Evolutionary conservation across 2,113 vertebrate species (phyloP).

Genomic region (Chrysemys picta): DNA sequence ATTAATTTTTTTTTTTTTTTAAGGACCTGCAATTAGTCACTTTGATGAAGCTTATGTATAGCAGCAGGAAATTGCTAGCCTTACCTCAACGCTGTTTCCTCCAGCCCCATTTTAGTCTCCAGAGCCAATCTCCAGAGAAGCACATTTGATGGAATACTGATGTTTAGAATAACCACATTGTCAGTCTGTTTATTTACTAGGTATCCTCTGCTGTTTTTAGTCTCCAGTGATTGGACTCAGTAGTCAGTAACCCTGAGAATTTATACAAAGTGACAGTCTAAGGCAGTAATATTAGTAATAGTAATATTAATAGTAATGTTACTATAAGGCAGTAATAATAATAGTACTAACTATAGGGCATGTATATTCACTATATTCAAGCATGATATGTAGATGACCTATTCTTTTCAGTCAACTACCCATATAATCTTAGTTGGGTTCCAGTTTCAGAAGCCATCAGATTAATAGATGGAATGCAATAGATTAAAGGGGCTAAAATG

Average conservation of each 20-base stretch:
- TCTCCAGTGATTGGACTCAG: neutral
- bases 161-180: neutral
- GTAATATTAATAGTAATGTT: neutral
- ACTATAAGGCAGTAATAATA: neutral
- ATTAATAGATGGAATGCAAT: neutral
- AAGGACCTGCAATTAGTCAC: neutral
- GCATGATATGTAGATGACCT: neutral
- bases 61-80: neutral
- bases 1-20: conserved; percentile 25
- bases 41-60: neutral
- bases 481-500: neutral
- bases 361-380: neutral
- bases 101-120: neutral
- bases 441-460: neutral
- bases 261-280: neutral
- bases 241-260: neutral
- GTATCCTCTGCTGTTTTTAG: neutral
- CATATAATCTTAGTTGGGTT: neutral
- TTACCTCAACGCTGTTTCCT: neutral
- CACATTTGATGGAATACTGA: neutral
- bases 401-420: neutral
- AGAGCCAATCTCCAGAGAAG: neutral
- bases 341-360: neutral
- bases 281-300: neutral
- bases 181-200: neutral